Conservation (phyloP, 2,888 invertebrate genomes). For the Myathropa florea region DNA sequence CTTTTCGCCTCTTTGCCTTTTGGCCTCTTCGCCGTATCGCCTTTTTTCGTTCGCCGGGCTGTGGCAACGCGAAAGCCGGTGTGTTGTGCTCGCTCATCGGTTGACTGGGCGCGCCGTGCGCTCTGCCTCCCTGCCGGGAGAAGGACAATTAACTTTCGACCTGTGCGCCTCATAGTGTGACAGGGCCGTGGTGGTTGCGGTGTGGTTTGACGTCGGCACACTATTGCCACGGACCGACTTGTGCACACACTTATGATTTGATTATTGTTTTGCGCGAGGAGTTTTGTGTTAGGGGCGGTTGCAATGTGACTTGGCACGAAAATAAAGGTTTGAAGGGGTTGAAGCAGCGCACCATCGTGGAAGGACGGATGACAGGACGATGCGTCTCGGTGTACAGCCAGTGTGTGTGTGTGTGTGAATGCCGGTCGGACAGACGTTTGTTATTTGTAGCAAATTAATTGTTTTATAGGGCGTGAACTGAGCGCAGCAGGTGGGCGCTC, state of each 20-base stretch:
- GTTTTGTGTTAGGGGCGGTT: slow-evolving; percentile 10
- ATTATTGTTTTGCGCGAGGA: slow-evolving; percentile 46
- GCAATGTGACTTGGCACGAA: background rate
- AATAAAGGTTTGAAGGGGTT: slow-evolving; percentile 51
- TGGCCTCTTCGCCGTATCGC: background rate
- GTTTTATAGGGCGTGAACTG: slow-evolving; percentile 68
- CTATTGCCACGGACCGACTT: background rate
- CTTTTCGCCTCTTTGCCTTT: background rate
- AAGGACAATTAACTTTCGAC: slow-evolving; percentile 68
- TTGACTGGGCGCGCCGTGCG: background rate
- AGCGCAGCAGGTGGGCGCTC: slow-evolving; percentile 60
- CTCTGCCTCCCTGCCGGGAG: slow-evolving; percentile 46
- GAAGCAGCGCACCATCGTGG: background rate
- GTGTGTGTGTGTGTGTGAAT: background rate
- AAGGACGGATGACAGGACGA: background rate
- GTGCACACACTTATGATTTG: slow-evolving; percentile 18
- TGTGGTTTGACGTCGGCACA: slow-evolving; percentile 37
- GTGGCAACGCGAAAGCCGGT: background rate
- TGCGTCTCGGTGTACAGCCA: background rate
- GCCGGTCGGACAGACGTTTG: slow-evolving; percentile 48
- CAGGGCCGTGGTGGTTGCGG: slow-evolving; percentile 27
- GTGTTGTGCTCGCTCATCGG: background rate
- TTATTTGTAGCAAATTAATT: slow-evolving; percentile 70
- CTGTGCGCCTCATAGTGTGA: slow-evolving; percentile 29
- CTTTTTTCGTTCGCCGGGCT: background rate